Base-by-base conservation (phyloP, 1,140 invertebrate genomes). In the Caenorhabditis tropicalis region DNA sequence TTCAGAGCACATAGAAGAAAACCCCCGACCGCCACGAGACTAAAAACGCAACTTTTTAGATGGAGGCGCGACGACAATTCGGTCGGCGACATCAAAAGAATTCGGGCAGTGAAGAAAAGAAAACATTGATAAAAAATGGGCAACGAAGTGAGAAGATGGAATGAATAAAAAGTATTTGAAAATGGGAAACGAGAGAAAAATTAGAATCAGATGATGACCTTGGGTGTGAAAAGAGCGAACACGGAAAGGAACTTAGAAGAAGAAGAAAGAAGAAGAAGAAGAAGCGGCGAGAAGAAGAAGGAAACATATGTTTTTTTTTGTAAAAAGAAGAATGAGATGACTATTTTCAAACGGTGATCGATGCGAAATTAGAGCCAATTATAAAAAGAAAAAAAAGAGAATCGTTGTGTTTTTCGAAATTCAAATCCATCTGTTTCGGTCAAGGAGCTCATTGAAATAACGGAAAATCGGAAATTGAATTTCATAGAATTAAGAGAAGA, bases 91-190 rank as follows among this genome's bases (percentile, higher is more conserved):
- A 74, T 74, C n/a, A 74, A 74, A 74, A 36, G 65, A 74, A 36
- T 12, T 3, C 36, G 65, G 29, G 29, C 3, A 2, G 36, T 6
- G 36, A 29, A 46, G 65, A 74, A 74, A 74, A 74, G 65, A 74
- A 74, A 74, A 74, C 65, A 74, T 74, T 74, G 65, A 74, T 74
- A 74, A 74, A 74, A 74, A 74, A 74, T 74, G 33, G 65, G 65
- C 21, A 39, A 10, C 36, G 27, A 43, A 74, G 65, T 74, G 65
- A 74, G 65, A 74, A 46, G 31, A 24, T 21, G 24, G 10, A n/a
- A 21, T 24, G 36, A 39, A 65, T 15, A 58, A 6, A 29, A 58
- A 7, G 16, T 9, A 31, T 43, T 43, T 9, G 53, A 58, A 58
- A 58, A 31, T 29, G 53, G 27, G 24, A 58, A 27, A 58, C 7